Conservation (phyloP, 2,888 invertebrate species). For the Augiades crinisus region DNA sequence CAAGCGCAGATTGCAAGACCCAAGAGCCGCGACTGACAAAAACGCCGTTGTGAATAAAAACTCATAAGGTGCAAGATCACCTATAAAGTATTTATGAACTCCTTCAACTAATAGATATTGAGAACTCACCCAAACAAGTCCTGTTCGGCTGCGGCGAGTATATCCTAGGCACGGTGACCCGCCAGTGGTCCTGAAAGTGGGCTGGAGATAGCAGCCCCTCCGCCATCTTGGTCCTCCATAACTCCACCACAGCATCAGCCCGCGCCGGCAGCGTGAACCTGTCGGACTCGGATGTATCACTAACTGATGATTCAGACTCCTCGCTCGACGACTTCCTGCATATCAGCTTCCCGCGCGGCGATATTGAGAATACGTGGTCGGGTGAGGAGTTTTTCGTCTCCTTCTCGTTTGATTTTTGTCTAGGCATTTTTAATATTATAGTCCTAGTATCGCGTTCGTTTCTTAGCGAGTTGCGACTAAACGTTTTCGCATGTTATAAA, state of each 20-base stretch:
- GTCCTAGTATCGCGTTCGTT: too few relatives aligned
- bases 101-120: too few relatives aligned
- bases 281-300: slow-evolving; percentile 32
- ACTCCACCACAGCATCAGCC: slow-evolving; percentile 66
- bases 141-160: slow-evolving; percentile 87
- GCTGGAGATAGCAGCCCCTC: slow-evolving; percentile 80
- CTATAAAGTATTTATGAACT: too few relatives aligned
- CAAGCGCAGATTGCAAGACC: too few relatives aligned
- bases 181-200: slow-evolving; percentile 87
- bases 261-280: slow-evolving; percentile 66
- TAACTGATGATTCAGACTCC: background rate
- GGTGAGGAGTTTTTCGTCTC: slow-evolving; percentile 1
- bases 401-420: slow-evolving; percentile 1
- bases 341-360: slow-evolving; percentile 15
- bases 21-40: too few relatives aligned
- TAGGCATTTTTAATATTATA: slow-evolving; percentile 15
- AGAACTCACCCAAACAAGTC: slow-evolving; percentile 81
- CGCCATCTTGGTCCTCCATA: slow-evolving; percentile 83
- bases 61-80: too few relatives aligned
- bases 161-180: slow-evolving; percentile 86
- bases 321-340: slow-evolving; percentile 6
- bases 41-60: too few relatives aligned
- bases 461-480: too few relatives aligned
- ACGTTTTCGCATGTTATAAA: background rate
- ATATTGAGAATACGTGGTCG: slow-evolving; percentile 11